Evolutionary conservation across 2,113 vertebrate genomes (phyloP).

Genomic region (Brachyhypopomus gauderio): DNA sequence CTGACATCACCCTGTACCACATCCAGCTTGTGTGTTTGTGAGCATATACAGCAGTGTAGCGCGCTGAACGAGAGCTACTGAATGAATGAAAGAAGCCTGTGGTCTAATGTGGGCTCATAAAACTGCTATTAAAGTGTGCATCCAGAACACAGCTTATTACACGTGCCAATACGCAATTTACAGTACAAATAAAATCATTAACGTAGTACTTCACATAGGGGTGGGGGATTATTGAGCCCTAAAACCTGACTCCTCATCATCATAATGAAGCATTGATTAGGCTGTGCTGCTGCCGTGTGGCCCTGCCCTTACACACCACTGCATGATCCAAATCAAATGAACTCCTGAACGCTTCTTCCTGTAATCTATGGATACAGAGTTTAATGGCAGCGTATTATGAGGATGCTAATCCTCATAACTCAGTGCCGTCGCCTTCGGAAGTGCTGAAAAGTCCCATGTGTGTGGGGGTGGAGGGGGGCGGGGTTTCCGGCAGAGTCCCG

Average conservation of each 20-base stretch:
- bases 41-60: too few relatives aligned
- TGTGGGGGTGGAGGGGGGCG: not conserved
- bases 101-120: too few relatives aligned
- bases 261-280: not conserved
- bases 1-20: too few relatives aligned
- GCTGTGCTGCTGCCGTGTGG: not conserved
- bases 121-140: constrained; percentile 3
- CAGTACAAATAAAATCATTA: not conserved
- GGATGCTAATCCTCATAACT: constrained; percentile 31
- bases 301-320: not conserved
- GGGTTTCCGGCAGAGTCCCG: too few relatives aligned
- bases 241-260: not conserved
- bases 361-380: constrained; percentile 1
- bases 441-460: constrained; percentile 34
- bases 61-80: too few relatives aligned
- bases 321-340: not conserved
- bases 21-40: too few relatives aligned
- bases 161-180: not conserved
- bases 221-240: not conserved
- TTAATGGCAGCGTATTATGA: constrained; percentile 30
- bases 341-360: not conserved
- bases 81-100: too few relatives aligned
- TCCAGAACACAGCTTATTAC: too few relatives aligned
- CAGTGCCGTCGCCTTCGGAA: constrained; percentile 32
- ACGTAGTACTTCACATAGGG: not conserved